These are phyloP conservation scores for Oriolus oriolus DNA, from an alignment of 2,113 vertebrate species.

Conservation along the genomic window DNA sequence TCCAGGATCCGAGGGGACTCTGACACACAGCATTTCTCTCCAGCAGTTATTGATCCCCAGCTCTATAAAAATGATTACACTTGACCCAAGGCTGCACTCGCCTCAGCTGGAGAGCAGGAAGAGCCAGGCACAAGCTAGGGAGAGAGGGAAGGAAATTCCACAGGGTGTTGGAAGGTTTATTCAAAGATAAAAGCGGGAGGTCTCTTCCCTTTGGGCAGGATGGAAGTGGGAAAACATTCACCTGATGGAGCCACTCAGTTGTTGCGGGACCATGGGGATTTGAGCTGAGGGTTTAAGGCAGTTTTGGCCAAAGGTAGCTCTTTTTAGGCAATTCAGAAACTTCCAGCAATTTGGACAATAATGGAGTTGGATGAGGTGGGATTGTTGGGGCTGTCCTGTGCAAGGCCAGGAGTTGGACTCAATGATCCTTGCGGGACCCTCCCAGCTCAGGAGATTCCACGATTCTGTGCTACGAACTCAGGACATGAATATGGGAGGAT, in stretches of 20 bases:
- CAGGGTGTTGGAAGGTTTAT: not conserved
- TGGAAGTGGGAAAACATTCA: not conserved
- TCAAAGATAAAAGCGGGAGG: not conserved
- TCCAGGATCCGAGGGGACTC: not conserved
- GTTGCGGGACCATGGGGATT: not conserved
- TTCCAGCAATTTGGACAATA: not conserved
- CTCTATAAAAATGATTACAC: constrained; percentile 69
- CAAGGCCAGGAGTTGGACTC: not conserved
- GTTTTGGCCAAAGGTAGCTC: not conserved
- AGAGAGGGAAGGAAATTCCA: not conserved
- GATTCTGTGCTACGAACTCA: accelerated
- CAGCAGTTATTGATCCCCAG: constrained; percentile 60
- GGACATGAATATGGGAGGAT: not conserved
- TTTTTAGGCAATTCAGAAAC: not conserved
- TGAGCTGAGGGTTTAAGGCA: not conserved
- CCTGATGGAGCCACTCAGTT: not conserved
- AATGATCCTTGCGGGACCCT: not conserved
- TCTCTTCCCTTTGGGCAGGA: not conserved
- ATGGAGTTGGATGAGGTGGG: not conserved
- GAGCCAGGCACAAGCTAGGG: accelerated
- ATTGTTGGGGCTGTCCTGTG: not conserved
- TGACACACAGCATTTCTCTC: constrained; percentile 50
- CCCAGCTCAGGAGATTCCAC: not conserved
- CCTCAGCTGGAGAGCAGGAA: not conserved
- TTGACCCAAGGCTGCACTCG: constrained; percentile 26